phyloP scores from a whole-genome alignment of 2,888 invertebrate genomes.

The Eupithecia tripunctaria region DNA sequence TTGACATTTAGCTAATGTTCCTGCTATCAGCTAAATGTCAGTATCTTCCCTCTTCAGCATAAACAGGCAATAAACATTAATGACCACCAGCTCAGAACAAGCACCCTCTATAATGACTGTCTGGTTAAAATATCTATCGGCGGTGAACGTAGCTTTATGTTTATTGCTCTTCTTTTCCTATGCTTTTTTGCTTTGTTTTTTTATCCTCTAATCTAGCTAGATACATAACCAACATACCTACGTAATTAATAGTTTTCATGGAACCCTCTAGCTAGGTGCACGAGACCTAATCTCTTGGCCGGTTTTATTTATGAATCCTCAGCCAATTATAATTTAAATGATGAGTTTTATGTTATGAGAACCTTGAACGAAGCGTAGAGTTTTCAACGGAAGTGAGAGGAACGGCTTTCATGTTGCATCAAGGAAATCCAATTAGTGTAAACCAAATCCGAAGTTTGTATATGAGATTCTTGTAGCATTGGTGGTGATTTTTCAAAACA shows the following conservation, averaged over 20 bases:
- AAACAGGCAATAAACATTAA: background rate
- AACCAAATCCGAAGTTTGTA: background rate
- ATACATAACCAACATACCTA: too few relatives aligned
- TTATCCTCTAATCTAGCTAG: too few relatives aligned
- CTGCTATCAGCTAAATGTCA: conserved; percentile 1
- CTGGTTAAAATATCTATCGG: background rate
- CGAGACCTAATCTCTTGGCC: background rate
- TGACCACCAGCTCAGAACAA: background rate
- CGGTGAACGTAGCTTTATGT: background rate
- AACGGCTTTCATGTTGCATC: background rate
- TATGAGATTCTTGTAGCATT: too few relatives aligned
- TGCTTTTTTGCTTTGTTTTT: too few relatives aligned
- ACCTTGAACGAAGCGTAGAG: background rate
- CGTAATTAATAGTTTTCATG: too few relatives aligned
- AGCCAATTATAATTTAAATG: background rate
- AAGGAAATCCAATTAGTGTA: background rate
- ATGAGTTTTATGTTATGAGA: background rate
- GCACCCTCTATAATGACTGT: background rate
- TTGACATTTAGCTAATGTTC: background rate
- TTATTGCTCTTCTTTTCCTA: background rate
- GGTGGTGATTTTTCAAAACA: too few relatives aligned
- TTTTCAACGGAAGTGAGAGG: background rate
- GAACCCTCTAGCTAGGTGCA: background rate
- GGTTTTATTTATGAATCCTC: background rate
- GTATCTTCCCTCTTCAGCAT: background rate